phyloP scores from a whole-genome alignment of 2,113 vertebrate species.

The Rousettus leschenaultii region DNA sequence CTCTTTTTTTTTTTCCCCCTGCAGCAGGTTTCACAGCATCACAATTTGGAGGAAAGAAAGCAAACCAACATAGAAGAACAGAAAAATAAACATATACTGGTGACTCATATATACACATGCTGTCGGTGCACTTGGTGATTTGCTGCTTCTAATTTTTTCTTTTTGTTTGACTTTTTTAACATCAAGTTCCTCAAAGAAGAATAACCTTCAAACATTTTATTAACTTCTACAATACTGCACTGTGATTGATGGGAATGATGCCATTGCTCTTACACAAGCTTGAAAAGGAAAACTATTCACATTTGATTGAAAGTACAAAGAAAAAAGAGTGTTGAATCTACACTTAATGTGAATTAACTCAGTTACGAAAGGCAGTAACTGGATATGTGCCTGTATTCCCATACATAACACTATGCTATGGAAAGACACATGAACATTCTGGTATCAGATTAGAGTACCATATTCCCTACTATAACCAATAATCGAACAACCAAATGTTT shows the following conservation, averaged over 20 bases:
- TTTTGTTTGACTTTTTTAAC: background rate
- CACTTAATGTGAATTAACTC: background rate
- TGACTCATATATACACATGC: background rate
- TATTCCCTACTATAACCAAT: background rate
- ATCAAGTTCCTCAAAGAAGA: background rate
- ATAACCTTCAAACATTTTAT: background rate
- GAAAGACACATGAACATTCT: background rate
- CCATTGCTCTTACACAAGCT: background rate
- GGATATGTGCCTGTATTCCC: background rate
- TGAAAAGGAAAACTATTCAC: background rate
- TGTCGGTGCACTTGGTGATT: background rate
- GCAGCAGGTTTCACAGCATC: background rate
- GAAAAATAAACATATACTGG: background rate
- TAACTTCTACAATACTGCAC: background rate
- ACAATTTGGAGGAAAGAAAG: background rate
- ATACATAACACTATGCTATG: background rate
- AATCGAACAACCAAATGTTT: background rate
- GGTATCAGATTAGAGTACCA: background rate
- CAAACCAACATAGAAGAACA: background rate
- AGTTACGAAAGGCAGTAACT: background rate
- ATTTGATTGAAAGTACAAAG: background rate
- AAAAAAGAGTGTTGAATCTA: background rate
- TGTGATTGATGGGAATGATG: background rate
- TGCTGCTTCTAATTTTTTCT: background rate
- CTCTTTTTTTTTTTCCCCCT: background rate